Evolutionary conservation across 2,888 invertebrate species (phyloP), one percentile per base, ranked within the genome.

Genomic region (Coenonympha glycerion): DNA sequence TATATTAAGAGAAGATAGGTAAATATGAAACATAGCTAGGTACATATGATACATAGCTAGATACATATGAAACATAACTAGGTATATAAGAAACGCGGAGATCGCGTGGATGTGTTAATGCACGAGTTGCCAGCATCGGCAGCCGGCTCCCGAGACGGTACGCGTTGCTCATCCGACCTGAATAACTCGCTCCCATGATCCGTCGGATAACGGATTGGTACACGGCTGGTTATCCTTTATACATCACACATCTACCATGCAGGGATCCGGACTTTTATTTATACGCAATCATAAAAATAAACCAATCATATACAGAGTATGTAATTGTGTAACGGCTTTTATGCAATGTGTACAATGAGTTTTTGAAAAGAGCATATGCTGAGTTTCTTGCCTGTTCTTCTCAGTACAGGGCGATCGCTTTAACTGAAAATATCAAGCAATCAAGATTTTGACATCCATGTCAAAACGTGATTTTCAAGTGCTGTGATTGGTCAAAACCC

Each of bases 131-230:
- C 11, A n/a, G n/a, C n/a, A n/a, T n/a, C n/a, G n/a, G n/a, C n/a
- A n/a, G 8, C 18, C 13, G 21, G 19, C 19, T 15, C 34, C 41
- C 28, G 19, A 26, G 34, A n/a, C 41, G 26, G n/a, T 41, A 36
- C 33, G 41, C 24, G 21, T 34, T 49, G 49, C 34, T 36, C 44
- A 37, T 16, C 28, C 28, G 44, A 37, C 30, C 36, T 34, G 42
- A 42, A 42, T 44, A 49, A 49, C 26, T 30, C 15, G 42, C 42
- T 44, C 44, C 36, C 37, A 42, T n/a, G n/a, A n/a, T n/a, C n/a
- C n/a, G n/a, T 16, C 22, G 30, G n/a, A n/a, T n/a, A n/a, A n/a
- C n/a, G n/a, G 8, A 30, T 22, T 39, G 9, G 6, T 37, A 42
- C 33, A 44, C 31, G 22, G 24, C 33, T 15, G 28, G 26, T 21